A percentile compares a stretch with the other conserved stretches of the same genome.
phyloP scores from a whole-genome alignment of 2,113 vertebrate species.

The Engraulis encrasicolus region DNA sequence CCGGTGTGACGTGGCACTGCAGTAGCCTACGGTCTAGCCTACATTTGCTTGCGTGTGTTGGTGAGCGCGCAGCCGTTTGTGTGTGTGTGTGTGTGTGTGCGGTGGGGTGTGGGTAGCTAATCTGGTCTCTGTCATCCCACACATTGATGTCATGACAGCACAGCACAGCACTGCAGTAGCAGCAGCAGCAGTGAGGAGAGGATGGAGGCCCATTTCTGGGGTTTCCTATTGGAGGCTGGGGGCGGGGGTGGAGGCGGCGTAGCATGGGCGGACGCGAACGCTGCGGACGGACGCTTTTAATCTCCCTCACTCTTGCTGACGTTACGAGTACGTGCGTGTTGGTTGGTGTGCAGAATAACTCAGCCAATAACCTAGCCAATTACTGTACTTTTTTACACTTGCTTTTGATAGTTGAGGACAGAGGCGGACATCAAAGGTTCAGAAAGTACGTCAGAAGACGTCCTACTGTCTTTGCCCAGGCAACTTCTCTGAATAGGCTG shows the following conservation, averaged over 20 bases:
- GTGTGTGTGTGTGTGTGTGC: background rate
- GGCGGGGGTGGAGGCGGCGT: background rate
- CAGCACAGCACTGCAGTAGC: conserved; percentile 23
- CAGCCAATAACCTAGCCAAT: too few relatives aligned
- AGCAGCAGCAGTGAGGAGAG: too few relatives aligned
- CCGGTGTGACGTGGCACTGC: too few relatives aligned
- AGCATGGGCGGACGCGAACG: background rate
- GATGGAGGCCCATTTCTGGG: conserved; percentile 26
- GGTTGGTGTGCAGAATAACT: background rate
- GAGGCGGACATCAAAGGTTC: too few relatives aligned
- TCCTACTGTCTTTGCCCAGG: too few relatives aligned
- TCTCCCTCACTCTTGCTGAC: background rate
- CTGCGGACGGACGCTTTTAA: background rate
- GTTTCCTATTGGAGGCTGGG: conserved; percentile 25
- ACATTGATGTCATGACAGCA: conserved; percentile 50
- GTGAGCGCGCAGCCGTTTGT: too few relatives aligned
- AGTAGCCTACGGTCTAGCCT: too few relatives aligned
- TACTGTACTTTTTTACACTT: too few relatives aligned
- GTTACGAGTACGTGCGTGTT: too few relatives aligned
- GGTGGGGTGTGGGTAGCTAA: conserved; percentile 46
- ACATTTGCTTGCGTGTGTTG: background rate
- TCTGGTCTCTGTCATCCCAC: conserved; percentile 47
- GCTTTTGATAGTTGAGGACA: too few relatives aligned
- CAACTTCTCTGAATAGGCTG: too few relatives aligned
- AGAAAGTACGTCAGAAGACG: too few relatives aligned